Evolutionary conservation across 2,797 vertebrate species (phyloP).

Genomic region (Arrhamphus sclerolepis): DNA sequence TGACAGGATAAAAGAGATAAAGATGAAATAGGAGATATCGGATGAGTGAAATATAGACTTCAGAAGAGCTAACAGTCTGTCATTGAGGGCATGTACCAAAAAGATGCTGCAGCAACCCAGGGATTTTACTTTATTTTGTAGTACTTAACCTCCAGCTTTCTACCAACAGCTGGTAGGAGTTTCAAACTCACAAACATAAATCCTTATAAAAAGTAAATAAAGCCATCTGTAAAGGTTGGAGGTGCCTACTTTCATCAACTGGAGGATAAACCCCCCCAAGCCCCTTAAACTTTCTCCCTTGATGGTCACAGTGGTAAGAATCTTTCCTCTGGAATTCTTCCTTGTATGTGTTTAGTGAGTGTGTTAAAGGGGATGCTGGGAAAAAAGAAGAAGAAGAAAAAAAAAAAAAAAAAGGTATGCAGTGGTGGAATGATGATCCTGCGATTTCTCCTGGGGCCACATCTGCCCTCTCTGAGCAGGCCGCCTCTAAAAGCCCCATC

Average conservation of each 20-base stretch:
- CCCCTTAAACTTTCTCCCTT: conserved; percentile 60
- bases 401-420: conserved; percentile 58
- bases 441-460: conserved; percentile 72
- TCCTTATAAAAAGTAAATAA: conserved; percentile 63
- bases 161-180: conserved; percentile 39
- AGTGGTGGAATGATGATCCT: conserved; percentile 71
- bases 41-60: conserved; percentile 40
- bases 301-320: conserved; percentile 38
- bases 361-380: conserved; percentile 12
- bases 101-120: conserved; percentile 16
- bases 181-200: conserved; percentile 53
- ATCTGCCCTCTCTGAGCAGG: conserved; percentile 67
- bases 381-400: too few relatives aligned
- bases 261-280: conserved; percentile 59
- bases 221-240: conserved; percentile 62
- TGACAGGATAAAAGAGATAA: conserved; percentile 19
- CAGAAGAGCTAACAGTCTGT: conserved; percentile 11
- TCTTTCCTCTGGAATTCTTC: conserved; percentile 48
- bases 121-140: conserved; percentile 47
- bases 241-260: conserved; percentile 40
- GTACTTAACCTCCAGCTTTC: conserved; percentile 44
- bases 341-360: conserved; percentile 32
- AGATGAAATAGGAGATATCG: conserved; percentile 8
- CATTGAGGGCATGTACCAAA: background rate
- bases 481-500: conserved; percentile 54